Base-by-base conservation (phyloP, 2,888 invertebrate species). In the Pristionchus arcanus region DNA sequence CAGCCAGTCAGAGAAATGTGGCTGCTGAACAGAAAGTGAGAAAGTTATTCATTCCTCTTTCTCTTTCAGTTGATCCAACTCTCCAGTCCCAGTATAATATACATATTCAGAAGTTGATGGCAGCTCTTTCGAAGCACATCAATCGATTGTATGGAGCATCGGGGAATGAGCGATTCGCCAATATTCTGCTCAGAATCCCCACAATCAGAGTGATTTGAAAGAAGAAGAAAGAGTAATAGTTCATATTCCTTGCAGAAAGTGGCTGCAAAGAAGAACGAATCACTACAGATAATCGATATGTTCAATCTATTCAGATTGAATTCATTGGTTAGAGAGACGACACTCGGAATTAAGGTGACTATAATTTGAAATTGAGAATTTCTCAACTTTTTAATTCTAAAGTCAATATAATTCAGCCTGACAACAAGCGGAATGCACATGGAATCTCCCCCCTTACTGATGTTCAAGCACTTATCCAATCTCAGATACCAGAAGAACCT, bases 191-290 rank as follows among this genome's bases (percentile, higher is more conserved):
- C n/a, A 89, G 95, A 63, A 93, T 95, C 89, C 94, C 94, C 13
- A 93, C 93, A 5, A 94, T 94, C 83, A 89, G 94, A 87, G 94
- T 94, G 83, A 63, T 55, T 92, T 92, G 94, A 93, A 93, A 15
- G 94, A 94, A 15, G 94, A 94, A 15, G 94, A 88, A 94, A 49
- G 9, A 49, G 42, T 49, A 49, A 11, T 3, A 49, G 9, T 49
- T 49, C 42, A 13, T 49, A 49, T 49, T n/a, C 31, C 85, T 90
- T 93, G 90, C 90, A 94, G 93, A 93, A 94, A 93, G 94, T 94
- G 21, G 95, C 95, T 7, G 94, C 95, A 19, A 95, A 95, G 90
- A 95, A 95, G 90, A 95, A 95, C 90, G 95, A 95, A 90, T 94
- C 94, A 0, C 92, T 94, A 15, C 94, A 95, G 91, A 94, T 95